Conservation (phyloP, 1,140 invertebrate species). For the Philotrypesis tridentata region DNA sequence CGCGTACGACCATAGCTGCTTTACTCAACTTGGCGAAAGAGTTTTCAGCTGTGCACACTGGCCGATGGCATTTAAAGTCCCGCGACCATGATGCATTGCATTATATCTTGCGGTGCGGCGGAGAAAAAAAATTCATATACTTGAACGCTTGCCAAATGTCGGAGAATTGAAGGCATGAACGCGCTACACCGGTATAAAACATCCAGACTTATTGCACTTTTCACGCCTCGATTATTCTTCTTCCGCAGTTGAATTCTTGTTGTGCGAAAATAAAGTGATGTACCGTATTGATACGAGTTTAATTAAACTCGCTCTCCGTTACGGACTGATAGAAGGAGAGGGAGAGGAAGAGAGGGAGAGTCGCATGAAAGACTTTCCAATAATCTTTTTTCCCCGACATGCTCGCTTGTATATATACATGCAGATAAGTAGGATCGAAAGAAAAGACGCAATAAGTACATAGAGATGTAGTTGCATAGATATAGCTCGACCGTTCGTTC, state of each 20-base stretch:
- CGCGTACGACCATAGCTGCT: neutral
- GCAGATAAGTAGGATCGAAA: too few species aligned
- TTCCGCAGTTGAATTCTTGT: too few species aligned
- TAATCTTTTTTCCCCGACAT: too few species aligned
- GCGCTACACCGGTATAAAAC: neutral
- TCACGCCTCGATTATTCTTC: neutral
- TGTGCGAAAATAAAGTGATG: too few species aligned
- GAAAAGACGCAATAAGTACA: too few species aligned
- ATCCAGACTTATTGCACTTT: neutral
- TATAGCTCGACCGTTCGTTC: too few species aligned
- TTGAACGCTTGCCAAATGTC: neutral
- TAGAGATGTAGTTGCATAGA: too few species aligned
- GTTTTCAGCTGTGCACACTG: neutral
- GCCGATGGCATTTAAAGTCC: neutral
- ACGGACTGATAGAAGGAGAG: too few species aligned
- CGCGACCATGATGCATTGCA: neutral
- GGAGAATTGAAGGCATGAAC: neutral
- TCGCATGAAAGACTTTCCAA: neutral
- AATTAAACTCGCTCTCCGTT: too few species aligned
- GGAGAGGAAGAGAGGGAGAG: too few species aligned
- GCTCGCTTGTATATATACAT: too few species aligned
- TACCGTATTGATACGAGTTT: too few species aligned
- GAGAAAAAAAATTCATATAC: neutral
- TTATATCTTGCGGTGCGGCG: neutral
- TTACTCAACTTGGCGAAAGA: neutral